A percentile compares a stretch with the other conserved stretches of the same genome.
Evolutionary conservation across 2,888 invertebrate species (phyloP).

Genomic region (Apamea epomidion): DNA sequence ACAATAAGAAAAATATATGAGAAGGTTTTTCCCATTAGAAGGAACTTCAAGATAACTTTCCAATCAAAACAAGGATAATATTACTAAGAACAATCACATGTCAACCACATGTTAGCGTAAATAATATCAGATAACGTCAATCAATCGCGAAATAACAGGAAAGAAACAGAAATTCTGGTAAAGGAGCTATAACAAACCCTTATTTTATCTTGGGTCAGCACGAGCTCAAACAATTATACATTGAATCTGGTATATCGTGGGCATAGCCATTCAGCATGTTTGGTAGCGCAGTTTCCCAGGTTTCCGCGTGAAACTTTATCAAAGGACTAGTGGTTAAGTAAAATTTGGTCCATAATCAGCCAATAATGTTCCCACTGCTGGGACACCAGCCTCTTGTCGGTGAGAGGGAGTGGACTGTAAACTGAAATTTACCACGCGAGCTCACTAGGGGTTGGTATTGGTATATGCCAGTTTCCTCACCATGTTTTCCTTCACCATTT

Average conservation of each 20-base stretch:
- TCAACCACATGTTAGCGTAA: background rate
- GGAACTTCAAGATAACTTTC: background rate
- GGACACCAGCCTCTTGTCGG: background rate
- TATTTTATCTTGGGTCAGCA: background rate
- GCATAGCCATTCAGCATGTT: background rate
- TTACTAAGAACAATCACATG: constrained; percentile 12
- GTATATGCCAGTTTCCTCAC: background rate
- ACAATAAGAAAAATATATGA: background rate
- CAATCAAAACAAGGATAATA: constrained; percentile 18
- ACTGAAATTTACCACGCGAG: background rate
- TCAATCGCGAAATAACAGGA: background rate
- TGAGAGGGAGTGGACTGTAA: background rate
- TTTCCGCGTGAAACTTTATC: no score
- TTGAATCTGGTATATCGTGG: background rate
- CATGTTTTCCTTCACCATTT: background rate
- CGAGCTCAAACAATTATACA: background rate
- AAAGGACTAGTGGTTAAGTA: background rate
- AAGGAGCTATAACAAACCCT: background rate
- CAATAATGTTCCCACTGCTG: background rate
- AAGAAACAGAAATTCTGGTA: background rate
- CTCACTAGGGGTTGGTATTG: background rate
- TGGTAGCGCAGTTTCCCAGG: no score
- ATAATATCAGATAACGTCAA: constrained; percentile 34
- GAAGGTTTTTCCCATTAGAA: constrained; percentile 16
- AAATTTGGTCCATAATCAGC: background rate